These are phyloP conservation scores for Aspidiotus destructor DNA, from an alignment of 2,888 invertebrate genomes.

Conservation along the genomic window DNA sequence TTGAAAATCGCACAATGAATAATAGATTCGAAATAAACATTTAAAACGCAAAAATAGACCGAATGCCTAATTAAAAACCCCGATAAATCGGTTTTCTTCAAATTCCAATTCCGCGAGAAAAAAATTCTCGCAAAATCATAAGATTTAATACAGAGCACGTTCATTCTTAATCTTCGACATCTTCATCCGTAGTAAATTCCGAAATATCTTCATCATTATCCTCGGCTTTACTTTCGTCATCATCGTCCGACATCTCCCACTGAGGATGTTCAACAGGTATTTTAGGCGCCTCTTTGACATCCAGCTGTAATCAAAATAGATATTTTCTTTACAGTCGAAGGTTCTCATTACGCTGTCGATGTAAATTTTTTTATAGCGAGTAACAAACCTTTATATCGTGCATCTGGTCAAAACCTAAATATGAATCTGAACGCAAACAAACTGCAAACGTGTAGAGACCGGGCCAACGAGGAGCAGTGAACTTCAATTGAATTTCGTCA, in stretches of 20 bases:
- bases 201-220: conserved; percentile 54
- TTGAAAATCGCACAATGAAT: too few relatives aligned
- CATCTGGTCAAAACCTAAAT: conserved; percentile 90
- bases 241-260: conserved; percentile 93
- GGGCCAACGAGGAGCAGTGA: conserved; percentile 90
- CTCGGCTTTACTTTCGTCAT: conserved; percentile 58
- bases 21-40: too few relatives aligned
- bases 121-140: too few relatives aligned
- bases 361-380: neutral
- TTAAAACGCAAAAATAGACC: too few relatives aligned
- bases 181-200: conserved; percentile 60
- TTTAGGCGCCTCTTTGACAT: conserved; percentile 91
- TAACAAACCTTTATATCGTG: conserved; percentile 71
- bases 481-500: conserved; percentile 89
- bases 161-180: conserved; percentile 46
- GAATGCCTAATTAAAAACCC: too few relatives aligned
- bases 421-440: conserved; percentile 91
- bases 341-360: too few relatives aligned
- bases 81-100: too few relatives aligned
- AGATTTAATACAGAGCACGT: too few relatives aligned
- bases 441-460: conserved; percentile 88
- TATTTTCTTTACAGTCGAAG: neutral
- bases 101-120: too few relatives aligned
- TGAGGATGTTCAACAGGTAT: conserved; percentile 90
- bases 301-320: conserved; percentile 52